Base-by-base conservation (phyloP, 2,113 vertebrate species). In the Pomatostomus ruficeps region DNA sequence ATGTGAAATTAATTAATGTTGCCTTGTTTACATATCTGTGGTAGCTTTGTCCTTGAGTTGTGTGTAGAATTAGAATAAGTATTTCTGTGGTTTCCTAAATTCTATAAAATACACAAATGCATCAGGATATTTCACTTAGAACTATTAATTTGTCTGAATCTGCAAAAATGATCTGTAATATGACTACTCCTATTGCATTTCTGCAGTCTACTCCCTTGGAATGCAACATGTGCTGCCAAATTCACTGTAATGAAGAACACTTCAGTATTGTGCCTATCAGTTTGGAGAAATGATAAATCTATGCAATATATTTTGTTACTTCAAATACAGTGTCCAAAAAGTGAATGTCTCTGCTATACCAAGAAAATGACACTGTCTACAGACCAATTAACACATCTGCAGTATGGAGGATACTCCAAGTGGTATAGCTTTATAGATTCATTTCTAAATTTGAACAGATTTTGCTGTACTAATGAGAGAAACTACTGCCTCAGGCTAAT, bases 281-380 rank as follows among this genome's bases (percentile, higher is more conserved):
- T 68, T 15, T 48, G 70, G 67, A 92, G 87, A 80, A 91, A 51
- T 23, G 12, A 79, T 51, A 62, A 72, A 85, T 73, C 94, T 95
- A 66, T 97, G 95, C 96, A 94, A 94, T 74, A 6, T 43, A 11
- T 31, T 62, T 86, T 78, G 61, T 83, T 85, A 92, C 51, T 83
- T 74, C 42, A 84, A 83, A 42, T 73, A 36, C 15, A 51, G 42
- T 21, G 45, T 84, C 48, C 65, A 62, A 49, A 66, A 92, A 33
- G 46, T 33, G 26, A 71, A 29, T 61, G 18, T 79, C 17, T 81
- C 19, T 86, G 57, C 73, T 68, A 9, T 45, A 61, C 73, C 62
- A 31, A 7, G 84, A 26, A 42, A 83, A 43, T 1, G 0, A 21
- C 31, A 38, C 42, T 91, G n/a, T 55, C 48, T 65, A 12, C 40